phyloP scores from a whole-genome alignment of 2,888 invertebrate species.

The Cordilura impudica region DNA sequence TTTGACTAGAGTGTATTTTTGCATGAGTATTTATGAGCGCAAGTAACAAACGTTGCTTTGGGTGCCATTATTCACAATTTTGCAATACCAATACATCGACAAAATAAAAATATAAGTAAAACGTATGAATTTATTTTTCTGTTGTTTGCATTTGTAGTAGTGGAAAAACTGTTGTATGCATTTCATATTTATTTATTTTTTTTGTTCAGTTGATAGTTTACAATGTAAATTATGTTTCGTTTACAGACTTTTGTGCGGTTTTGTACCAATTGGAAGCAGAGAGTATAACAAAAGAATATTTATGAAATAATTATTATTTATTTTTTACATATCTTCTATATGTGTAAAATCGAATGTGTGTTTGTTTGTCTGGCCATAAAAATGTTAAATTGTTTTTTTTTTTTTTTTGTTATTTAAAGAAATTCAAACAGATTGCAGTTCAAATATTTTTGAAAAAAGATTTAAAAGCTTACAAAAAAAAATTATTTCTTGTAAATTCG shows the following conservation, averaged over 20 bases:
- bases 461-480: too few species aligned
- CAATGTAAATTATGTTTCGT: constrained; percentile 59
- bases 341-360: too few species aligned
- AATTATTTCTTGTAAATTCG: too few species aligned
- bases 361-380: too few species aligned
- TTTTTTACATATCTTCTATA: neutral
- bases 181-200: constrained; percentile 19
- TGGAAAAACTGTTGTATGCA: constrained; percentile 11
- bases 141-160: constrained; percentile 10
- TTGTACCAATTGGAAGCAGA: constrained; percentile 21
- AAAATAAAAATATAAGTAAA: constrained; percentile 12
- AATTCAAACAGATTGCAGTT: too few species aligned
- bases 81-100: constrained; percentile 36
- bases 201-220: constrained; percentile 43
- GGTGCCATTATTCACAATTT: constrained; percentile 59
- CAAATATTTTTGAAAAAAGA: too few species aligned
- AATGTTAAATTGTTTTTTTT: too few species aligned
- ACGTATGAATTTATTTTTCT: constrained; percentile 1
- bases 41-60: constrained; percentile 55
- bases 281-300: constrained; percentile 53
- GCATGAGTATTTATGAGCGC: neutral
- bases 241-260: constrained; percentile 53
- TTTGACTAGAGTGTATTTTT: constrained; percentile 1
- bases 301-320: constrained; percentile 8
- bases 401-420: too few species aligned